Conservation (phyloP, 2,888 invertebrate species). For the Tenthredo scrophulariae region DNA sequence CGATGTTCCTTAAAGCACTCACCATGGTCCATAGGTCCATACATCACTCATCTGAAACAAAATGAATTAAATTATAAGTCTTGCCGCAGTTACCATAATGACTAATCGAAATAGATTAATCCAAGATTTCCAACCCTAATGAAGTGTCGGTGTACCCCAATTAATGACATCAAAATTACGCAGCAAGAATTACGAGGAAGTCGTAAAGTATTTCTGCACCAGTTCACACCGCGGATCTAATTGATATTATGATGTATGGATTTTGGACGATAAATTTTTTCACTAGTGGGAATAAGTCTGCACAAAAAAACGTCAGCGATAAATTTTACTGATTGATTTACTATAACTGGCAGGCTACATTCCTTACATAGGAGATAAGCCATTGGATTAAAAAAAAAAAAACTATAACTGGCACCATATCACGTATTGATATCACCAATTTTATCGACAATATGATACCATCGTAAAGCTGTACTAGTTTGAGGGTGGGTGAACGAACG, state of each 20-base stretch:
- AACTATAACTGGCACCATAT: neutral
- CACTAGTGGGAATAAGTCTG: neutral
- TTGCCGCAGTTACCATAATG: neutral
- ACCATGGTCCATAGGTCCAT: conserved; percentile 15
- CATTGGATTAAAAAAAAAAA: too few species aligned
- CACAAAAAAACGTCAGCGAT: neutral
- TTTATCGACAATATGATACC: neutral
- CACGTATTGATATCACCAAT: neutral
- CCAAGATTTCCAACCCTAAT: conserved; percentile 6
- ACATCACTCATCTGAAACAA: conserved; percentile 42
- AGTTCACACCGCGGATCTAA: neutral
- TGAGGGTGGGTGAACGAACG: neutral
- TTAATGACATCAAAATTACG: neutral
- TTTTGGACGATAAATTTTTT: neutral
- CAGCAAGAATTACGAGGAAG: neutral
- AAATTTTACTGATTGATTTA: neutral
- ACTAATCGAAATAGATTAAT: neutral
- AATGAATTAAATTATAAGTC: neutral
- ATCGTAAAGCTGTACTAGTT: neutral
- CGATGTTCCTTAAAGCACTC: neutral
- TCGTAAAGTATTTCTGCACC: neutral
- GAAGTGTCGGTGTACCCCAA: neutral
- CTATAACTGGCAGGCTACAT: too few species aligned
- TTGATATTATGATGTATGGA: neutral
- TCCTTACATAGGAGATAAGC: too few species aligned